Evolutionary conservation across 2,797 vertebrate genomes (phyloP).

Genomic region (Lophura swinhoii): DNA sequence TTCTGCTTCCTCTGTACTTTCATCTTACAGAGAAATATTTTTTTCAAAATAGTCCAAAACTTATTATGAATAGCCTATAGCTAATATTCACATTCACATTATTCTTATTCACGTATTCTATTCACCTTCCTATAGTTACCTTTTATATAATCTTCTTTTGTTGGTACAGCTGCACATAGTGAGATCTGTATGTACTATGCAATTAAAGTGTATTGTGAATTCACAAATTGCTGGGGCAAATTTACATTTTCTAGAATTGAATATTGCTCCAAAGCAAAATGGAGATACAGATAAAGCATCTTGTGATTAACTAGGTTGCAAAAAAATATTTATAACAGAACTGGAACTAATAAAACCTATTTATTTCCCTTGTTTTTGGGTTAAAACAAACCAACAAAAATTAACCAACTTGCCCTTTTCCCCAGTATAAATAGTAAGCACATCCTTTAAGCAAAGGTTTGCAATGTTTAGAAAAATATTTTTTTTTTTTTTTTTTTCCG

Average conservation of each 20-base stretch:
- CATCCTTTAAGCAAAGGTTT: neutral
- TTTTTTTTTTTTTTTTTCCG: neutral
- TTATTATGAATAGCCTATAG: neutral
- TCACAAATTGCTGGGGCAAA: neutral
- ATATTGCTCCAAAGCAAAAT: neutral
- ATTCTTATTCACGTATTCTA: neutral
- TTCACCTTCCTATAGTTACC: neutral
- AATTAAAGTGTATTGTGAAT: neutral
- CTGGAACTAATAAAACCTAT: neutral
- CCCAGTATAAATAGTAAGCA: neutral
- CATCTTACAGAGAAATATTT: neutral
- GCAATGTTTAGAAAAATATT: neutral
- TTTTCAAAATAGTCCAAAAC: neutral
- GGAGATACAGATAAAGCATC: neutral
- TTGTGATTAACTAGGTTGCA: neutral
- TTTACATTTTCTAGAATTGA: neutral
- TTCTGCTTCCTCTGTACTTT: neutral
- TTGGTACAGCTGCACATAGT: neutral
- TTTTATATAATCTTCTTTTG: neutral
- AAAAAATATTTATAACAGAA: neutral
- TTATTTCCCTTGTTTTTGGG: neutral
- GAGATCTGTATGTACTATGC: neutral
- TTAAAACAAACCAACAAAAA: neutral
- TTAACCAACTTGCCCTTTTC: neutral
- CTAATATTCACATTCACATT: neutral